phyloP scores from a whole-genome alignment of 35 echinoderm and acorn worm genomes.

The Lytechinus variegatus region DNA sequence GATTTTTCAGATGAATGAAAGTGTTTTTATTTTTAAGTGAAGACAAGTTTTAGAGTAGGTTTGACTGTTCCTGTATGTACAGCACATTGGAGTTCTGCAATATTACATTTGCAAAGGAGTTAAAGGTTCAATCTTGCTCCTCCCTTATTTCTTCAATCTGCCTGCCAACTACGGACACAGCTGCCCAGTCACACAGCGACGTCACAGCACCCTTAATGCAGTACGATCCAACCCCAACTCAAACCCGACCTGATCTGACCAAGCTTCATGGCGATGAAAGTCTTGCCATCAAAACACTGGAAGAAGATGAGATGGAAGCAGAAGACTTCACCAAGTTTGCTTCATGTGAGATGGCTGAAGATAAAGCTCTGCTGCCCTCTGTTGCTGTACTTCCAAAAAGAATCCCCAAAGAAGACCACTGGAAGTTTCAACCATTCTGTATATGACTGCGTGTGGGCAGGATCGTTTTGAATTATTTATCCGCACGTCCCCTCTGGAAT shows the following conservation, averaged over 20 bases:
- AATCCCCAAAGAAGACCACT: neutral
- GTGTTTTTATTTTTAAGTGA: no score
- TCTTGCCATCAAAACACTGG: neutral
- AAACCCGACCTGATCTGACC: neutral
- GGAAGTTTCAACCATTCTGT: conserved; percentile 39
- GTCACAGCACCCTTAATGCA: neutral
- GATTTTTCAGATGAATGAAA: no score
- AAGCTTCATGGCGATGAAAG: neutral
- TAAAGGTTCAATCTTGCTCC: neutral
- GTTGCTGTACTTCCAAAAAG: conserved; percentile 15
- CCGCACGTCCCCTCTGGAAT: neutral
- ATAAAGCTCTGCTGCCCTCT: neutral
- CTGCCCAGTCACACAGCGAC: neutral
- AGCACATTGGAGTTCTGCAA: no score
- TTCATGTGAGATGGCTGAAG: neutral
- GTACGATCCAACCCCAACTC: neutral
- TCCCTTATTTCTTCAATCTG: neutral
- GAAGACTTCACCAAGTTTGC: neutral
- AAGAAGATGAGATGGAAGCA: neutral
- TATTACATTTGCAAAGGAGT: neutral
- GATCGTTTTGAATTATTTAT: neutral
- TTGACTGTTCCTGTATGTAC: no score
- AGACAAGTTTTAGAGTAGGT: no score
- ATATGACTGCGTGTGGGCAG: neutral
- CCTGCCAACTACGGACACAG: neutral